Percentiles rank a stretch among this genome's conserved stretches.
Conservation (phyloP, 2,888 invertebrate genomes). For the Scaptodrosophila latifasciaeformis region DNA sequence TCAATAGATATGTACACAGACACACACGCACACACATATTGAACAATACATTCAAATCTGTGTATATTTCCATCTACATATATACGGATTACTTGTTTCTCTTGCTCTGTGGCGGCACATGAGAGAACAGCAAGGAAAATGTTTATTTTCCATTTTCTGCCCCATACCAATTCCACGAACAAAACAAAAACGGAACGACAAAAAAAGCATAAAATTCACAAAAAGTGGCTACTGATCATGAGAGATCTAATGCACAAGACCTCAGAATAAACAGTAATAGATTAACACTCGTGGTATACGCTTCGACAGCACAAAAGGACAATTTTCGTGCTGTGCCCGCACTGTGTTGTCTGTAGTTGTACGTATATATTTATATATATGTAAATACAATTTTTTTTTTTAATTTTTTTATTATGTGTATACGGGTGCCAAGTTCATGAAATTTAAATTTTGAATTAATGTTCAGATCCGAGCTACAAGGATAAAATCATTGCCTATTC, state of each 20-base stretch:
- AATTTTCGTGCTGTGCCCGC: conserved; percentile 38
- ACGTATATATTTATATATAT: not conserved
- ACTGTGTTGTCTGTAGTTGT: conserved; percentile 49
- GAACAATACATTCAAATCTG: conserved; percentile 16
- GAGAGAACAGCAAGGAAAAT: too few species aligned
- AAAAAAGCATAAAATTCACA: not conserved
- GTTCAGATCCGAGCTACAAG: too few species aligned
- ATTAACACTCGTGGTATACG: conserved; percentile 65
- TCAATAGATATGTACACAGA: conserved; percentile 20
- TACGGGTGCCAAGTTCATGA: too few species aligned
- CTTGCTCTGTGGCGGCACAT: not conserved
- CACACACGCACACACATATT: conserved; percentile 17
- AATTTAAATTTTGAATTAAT: too few species aligned
- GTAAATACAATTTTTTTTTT: not conserved
- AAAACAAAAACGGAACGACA: not conserved
- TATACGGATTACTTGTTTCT: not conserved
- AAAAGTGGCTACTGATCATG: not conserved
- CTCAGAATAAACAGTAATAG: conserved; percentile 56
- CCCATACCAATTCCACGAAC: not conserved
- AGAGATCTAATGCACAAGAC: conserved; percentile 25
- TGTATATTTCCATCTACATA: conserved; percentile 4
- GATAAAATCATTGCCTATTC: too few species aligned
- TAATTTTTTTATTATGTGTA: too few species aligned
- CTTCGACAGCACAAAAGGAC: conserved; percentile 54
- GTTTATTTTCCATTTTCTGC: conserved; percentile 7